Evolutionary conservation across 1,140 invertebrate genomes (phyloP).

Genomic region (Coenobita brevimanus): DNA sequence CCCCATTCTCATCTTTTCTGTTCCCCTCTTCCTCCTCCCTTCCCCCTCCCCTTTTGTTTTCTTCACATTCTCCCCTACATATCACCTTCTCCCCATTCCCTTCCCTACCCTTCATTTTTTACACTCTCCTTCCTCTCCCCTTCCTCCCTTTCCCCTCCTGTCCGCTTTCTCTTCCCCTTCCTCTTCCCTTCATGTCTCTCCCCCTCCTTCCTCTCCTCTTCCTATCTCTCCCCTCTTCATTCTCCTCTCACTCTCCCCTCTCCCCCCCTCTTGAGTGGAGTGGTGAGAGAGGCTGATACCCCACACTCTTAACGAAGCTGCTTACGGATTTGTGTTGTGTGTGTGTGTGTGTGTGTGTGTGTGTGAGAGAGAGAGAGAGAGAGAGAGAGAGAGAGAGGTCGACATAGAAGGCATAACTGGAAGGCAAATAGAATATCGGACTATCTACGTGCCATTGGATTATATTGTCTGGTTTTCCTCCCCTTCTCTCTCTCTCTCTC

Average conservation of each 20-base stretch:
- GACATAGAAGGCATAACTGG: too few relatives aligned
- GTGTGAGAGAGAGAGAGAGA: background rate
- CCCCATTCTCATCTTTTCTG: too few relatives aligned
- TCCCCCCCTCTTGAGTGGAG: background rate
- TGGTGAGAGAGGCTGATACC: background rate
- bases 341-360: background rate
- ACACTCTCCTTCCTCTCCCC: background rate
- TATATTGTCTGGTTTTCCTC: too few relatives aligned
- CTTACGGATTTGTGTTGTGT: conserved; percentile 15
- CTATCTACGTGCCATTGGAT: too few relatives aligned
- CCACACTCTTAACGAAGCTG: conserved; percentile 1
- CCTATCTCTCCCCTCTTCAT: background rate
- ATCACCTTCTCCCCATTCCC: background rate
- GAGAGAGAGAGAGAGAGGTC: too few relatives aligned
- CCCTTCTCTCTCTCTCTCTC: too few relatives aligned
- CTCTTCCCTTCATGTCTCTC: conserved; percentile 23
- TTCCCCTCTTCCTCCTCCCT: too few relatives aligned
- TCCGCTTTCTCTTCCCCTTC: background rate
- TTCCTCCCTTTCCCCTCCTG: background rate
- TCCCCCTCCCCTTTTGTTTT: background rate
- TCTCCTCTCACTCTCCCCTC: background rate
- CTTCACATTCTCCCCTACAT: background rate
- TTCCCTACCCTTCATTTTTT: background rate
- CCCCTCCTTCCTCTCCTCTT: conserved; percentile 14
- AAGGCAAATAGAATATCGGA: too few relatives aligned